Percentiles rank a stretch among this genome's conserved stretches.
phyloP scores from a whole-genome alignment of 2,113 vertebrate genomes.

The Xiphophorus maculatus region DNA sequence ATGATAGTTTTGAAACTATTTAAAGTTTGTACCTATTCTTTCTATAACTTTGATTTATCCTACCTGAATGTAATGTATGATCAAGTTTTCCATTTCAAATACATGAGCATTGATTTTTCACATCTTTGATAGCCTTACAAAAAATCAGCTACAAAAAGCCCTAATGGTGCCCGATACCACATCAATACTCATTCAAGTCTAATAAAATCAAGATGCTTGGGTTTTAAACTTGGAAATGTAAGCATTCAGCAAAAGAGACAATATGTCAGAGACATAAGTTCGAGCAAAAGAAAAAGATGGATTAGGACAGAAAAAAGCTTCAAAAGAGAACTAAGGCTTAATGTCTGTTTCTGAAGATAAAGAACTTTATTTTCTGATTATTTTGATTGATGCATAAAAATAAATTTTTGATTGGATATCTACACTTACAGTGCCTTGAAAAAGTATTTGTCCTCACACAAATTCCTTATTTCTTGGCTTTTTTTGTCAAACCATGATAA shows the following conservation, averaged over 20 bases:
- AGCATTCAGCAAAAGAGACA: conserved; percentile 7
- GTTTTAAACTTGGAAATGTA: conserved; percentile 29
- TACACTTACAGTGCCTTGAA: too few relatives aligned
- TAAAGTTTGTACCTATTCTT: conserved; percentile 37
- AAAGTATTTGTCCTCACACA: not conserved
- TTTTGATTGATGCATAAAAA: not conserved
- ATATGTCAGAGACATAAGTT: conserved; percentile 20
- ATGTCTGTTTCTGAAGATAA: too few relatives aligned
- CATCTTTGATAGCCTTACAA: conserved; percentile 41
- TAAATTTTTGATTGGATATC: not conserved
- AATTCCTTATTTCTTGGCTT: not conserved
- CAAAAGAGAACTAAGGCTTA: too few relatives aligned
- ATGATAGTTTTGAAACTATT: conserved; percentile 29
- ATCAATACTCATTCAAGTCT: conserved; percentile 68
- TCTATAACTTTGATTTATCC: conserved; percentile 55
- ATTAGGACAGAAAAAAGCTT: conserved; percentile 60
- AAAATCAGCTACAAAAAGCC: conserved; percentile 60
- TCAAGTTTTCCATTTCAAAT: conserved; percentile 70
- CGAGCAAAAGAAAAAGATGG: conserved; percentile 41
- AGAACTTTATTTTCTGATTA: too few relatives aligned
- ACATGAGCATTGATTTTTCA: conserved; percentile 69
- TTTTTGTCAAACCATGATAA: too few relatives aligned
- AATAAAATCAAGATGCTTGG: conserved; percentile 35
- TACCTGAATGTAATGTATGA: conserved; percentile 52
- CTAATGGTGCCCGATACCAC: conserved; percentile 63